These are phyloP conservation scores for Netelia virgata DNA, from an alignment of 2,888 invertebrate species.

Conservation along the genomic window DNA sequence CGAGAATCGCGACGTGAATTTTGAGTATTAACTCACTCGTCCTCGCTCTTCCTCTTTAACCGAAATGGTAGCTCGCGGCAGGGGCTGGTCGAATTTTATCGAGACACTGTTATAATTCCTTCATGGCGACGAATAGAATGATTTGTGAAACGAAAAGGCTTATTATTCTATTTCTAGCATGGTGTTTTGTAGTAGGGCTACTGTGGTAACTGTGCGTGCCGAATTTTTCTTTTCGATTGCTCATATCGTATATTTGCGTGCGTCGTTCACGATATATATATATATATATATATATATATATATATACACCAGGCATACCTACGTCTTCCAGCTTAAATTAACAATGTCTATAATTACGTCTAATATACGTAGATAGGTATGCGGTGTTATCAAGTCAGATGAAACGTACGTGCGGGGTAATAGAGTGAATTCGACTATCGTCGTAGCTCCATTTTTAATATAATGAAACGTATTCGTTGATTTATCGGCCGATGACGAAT, in stretches of 20 bases:
- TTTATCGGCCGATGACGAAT: no score
- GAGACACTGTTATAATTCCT: not conserved
- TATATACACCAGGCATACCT: constrained; percentile 16
- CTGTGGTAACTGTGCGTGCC: constrained; percentile 38
- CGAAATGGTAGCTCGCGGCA: not conserved
- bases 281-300: constrained; percentile 7
- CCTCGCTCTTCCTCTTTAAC: no score
- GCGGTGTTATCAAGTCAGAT: not conserved
- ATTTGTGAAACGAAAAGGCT: constrained; percentile 10
- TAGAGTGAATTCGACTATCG: not conserved
- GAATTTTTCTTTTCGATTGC: constrained; percentile 14
- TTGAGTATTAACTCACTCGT: no score
- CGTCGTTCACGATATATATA: constrained; percentile 21
- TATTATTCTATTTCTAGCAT: constrained; percentile 22
- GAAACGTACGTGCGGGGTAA: constrained; percentile 16
- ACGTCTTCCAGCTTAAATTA: constrained; percentile 38
- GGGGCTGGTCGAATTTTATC: not conserved
- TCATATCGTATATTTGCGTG: constrained; percentile 41
- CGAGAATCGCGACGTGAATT: no score
- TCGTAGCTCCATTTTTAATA: not conserved
- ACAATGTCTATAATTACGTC: constrained; percentile 10
- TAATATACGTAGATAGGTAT: not conserved
- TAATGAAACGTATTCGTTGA: not conserved
- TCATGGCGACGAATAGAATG: not conserved
- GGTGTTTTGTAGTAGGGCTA: not conserved